Evolutionary conservation across 1,140 invertebrate species (phyloP).

Genomic region (Apis dorsata): DNA sequence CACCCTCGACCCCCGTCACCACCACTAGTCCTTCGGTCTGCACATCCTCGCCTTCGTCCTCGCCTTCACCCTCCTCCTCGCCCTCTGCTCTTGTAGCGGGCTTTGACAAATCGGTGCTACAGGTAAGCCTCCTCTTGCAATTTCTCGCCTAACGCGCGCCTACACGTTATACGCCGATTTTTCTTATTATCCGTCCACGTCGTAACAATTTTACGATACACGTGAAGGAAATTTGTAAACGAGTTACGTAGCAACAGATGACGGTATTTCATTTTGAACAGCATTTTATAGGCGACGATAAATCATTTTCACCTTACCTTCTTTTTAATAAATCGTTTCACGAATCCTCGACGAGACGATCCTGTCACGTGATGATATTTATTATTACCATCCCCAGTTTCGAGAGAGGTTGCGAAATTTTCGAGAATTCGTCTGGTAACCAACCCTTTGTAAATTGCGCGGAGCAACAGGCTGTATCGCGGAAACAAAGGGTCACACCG

Average conservation of each 20-base stretch:
- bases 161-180: neutral
- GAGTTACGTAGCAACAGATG: neutral
- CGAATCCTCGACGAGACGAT: neutral
- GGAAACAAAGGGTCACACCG: neutral
- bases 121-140: conserved; percentile 75
- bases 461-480: conserved; percentile 40
- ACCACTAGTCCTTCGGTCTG: conserved; percentile 61
- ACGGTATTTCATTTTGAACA: neutral
- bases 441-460: neutral
- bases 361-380: neutral
- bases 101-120: conserved; percentile 84
- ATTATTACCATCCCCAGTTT: neutral
- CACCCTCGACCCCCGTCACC: conserved; percentile 66
- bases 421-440: neutral
- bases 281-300: neutral
- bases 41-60: conserved; percentile 61
- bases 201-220: neutral
- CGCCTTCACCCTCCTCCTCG: conserved; percentile 59
- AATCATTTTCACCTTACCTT: neutral
- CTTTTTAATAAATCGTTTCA: neutral
- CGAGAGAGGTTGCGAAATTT: neutral
- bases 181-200: too few relatives aligned
- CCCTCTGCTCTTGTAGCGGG: conserved; percentile 80
- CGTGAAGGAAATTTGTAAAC: neutral
- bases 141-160: neutral